phyloP scores from a whole-genome alignment of 1,140 invertebrate genomes.

The Bombus affinis region DNA sequence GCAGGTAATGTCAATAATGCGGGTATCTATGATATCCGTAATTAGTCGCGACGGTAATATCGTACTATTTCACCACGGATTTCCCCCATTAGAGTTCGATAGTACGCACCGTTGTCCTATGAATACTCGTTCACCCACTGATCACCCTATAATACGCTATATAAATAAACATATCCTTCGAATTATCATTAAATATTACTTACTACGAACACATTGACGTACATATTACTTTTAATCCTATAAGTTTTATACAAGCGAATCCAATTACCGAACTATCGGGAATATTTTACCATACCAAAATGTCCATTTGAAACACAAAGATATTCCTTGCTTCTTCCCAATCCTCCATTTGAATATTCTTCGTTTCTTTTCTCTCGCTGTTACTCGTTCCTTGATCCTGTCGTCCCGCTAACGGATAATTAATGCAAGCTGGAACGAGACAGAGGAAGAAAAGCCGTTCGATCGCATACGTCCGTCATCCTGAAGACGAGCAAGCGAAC shows the following conservation, averaged over 20 bases:
- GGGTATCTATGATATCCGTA: conserved; percentile 42
- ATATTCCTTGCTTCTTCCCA: not conserved
- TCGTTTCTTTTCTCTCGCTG: not conserved
- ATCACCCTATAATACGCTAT: not conserved
- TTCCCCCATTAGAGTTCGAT: conserved; percentile 16
- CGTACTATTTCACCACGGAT: conserved; percentile 38
- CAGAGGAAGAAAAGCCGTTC: conserved; percentile 68
- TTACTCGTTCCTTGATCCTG: not conserved
- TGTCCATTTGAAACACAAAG: not conserved
- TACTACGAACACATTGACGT: not conserved
- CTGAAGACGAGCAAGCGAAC: conserved; percentile 43
- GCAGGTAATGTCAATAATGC: conserved; percentile 29
- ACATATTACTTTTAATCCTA: too few species aligned
- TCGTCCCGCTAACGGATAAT: conserved; percentile 56
- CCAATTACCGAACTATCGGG: not conserved
- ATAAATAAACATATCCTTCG: not conserved
- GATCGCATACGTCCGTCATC: conserved; percentile 69
- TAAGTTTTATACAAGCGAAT: not conserved
- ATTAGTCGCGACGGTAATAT: conserved; percentile 28
- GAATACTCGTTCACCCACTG: not conserved
- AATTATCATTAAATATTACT: not conserved
- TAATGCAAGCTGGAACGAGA: conserved; percentile 68
- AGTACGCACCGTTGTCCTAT: not conserved
- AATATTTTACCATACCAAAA: not conserved
- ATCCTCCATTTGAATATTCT: conserved; percentile 43